A percentile compares a stretch with the other conserved stretches of the same genome.
Evolutionary conservation across 2,113 vertebrate genomes (phyloP).

Genomic region (Melanerpes formicivorus): DNA sequence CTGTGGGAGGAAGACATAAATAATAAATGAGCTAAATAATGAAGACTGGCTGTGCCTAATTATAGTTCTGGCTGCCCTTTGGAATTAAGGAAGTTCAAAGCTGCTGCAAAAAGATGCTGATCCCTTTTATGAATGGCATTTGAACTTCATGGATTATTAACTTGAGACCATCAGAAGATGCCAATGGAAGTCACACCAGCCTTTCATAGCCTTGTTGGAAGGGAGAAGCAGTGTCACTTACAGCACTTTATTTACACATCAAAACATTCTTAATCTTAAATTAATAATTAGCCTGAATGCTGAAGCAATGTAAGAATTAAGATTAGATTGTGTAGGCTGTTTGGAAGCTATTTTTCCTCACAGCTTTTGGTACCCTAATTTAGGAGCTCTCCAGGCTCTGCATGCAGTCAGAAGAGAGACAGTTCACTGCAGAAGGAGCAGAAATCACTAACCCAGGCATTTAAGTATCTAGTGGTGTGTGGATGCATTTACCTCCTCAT

Average conservation of each 20-base stretch:
- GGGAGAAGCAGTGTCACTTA: neutral
- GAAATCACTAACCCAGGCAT: neutral
- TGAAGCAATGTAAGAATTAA: neutral
- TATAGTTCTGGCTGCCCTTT: conserved; percentile 32
- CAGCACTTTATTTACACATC: neutral
- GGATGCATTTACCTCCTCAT: neutral
- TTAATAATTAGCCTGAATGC: neutral
- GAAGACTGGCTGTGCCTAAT: conserved; percentile 31
- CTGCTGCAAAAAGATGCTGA: neutral
- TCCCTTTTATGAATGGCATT: neutral
- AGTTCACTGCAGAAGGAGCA: neutral
- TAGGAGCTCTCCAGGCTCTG: neutral
- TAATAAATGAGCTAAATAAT: conserved; percentile 55
- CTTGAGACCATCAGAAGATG: neutral
- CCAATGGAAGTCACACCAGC: neutral
- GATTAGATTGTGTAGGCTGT: neutral
- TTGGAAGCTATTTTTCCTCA: neutral
- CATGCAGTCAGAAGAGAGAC: neutral
- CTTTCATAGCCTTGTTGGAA: neutral
- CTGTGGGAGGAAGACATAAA: conserved; percentile 35
- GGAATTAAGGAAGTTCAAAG: conserved; percentile 46
- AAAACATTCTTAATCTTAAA: neutral
- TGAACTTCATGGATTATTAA: neutral
- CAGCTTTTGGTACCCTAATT: neutral
- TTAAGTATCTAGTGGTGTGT: neutral